Evolutionary conservation across 2,888 invertebrate genomes (phyloP), one percentile per base, ranked within the genome.

Genomic region (Ferrisia virgata): DNA sequence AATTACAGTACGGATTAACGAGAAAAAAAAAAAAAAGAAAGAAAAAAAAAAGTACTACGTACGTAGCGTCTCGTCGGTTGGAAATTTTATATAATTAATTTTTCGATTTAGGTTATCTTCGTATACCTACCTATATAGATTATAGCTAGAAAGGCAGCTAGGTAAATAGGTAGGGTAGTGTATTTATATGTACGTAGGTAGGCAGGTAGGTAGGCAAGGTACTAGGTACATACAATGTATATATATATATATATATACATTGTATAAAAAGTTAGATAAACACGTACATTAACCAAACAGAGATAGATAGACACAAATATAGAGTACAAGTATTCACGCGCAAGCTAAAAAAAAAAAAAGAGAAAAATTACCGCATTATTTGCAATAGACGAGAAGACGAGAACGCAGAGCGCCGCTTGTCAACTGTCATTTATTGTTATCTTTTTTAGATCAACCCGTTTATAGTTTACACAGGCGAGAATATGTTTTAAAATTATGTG

Each of bases 1-100:
- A 64, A 64, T 64, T 64, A 64, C 64, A 64, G 64, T 64, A 31
- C 64, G 64, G 64, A 64, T 64, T 64, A 64, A 64, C 64, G 28
- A 64, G 28, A 64, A 64, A 64, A 58, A 25, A 58, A 25, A 53
- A 40, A 43, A 43, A 43, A 43, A n/a, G n/a, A n/a, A n/a, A n/a
- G n/a, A n/a, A n/a, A n/a, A n/a, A n/a, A n/a, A n/a, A n/a, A n/a
- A n/a, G n/a, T n/a, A n/a, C n/a, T n/a, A n/a, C n/a, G n/a, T n/a
- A n/a, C n/a, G n/a, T n/a, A n/a, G n/a, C 6, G 2, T 53, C 18
- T 28, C 64, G 64, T 64, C 64, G 64, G 64, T 28, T 64, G 64
- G 28, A 64, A 64, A 64, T 64, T 64, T 64, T 64, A 64, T 64
- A 31, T 64, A 64, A 64, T 64, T 64, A 64, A 64, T 64, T 64